Evolutionary conservation across 2,888 invertebrate species (phyloP).

Genomic region (Nineta flava): DNA sequence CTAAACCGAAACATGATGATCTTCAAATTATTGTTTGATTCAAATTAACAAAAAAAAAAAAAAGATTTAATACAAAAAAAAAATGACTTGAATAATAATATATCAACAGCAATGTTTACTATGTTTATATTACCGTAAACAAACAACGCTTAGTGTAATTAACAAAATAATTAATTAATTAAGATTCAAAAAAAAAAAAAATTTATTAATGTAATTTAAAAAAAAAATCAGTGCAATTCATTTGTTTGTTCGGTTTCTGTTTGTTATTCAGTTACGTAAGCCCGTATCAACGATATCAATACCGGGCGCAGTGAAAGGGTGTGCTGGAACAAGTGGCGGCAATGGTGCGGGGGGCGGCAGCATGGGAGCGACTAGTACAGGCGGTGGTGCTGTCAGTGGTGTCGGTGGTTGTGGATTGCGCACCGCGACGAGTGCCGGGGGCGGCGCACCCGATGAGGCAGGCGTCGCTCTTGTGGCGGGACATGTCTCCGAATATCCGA

Average conservation of each 20-base stretch:
- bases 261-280: conserved; percentile 77
- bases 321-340: conserved; percentile 26
- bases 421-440: conserved; percentile 19
- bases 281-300: conserved; percentile 94
- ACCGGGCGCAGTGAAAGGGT: conserved; percentile 80
- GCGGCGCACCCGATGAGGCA: conserved; percentile 61
- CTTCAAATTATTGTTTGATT: no score
- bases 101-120: no score
- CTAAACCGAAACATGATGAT: no score
- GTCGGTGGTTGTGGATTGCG: conserved; percentile 18
- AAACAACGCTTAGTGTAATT: no score
- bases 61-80: no score
- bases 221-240: neutral
- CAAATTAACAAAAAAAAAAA: no score
- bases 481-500: conserved; percentile 70
- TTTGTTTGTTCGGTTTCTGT: neutral
- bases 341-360: conserved; percentile 25
- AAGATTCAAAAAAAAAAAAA: no score
- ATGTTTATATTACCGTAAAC: no score
- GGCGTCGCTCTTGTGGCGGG: conserved; percentile 82
- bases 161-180: no score
- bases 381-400: conserved; percentile 27
- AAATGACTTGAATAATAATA: no score
- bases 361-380: conserved; percentile 28
- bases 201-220: neutral